phyloP scores from a whole-genome alignment of 2,113 vertebrate genomes.

The Loxodonta africana region DNA sequence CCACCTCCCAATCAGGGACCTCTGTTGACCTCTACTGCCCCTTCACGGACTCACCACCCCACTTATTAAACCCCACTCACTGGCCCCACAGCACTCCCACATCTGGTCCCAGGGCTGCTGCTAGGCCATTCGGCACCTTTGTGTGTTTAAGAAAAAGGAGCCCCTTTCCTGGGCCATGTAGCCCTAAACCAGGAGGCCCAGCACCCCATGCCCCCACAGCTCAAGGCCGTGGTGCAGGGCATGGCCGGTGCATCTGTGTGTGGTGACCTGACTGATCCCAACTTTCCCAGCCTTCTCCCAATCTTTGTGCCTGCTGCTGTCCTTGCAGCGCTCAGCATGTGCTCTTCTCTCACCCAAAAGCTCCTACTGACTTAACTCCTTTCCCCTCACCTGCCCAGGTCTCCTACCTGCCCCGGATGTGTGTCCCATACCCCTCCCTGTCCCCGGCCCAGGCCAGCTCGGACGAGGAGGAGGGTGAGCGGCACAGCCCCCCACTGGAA shows the following conservation, averaged over 20 bases:
- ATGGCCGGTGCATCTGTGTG: background rate
- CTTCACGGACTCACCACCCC: background rate
- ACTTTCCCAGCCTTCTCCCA: background rate
- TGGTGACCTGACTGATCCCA: background rate
- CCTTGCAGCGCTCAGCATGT: accelerated
- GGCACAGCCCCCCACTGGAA: slow-evolving; percentile 95
- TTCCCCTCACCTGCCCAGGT: slow-evolving; percentile 82
- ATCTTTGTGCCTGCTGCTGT: too few relatives aligned
- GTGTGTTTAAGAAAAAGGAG: background rate
- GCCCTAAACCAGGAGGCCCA: background rate
- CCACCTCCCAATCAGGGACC: background rate
- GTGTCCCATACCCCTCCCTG: slow-evolving; percentile 90
- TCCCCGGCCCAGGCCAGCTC: slow-evolving; percentile 93
- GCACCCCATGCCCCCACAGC: background rate
- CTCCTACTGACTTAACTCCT: background rate
- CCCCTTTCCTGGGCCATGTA: background rate
- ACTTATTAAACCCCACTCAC: background rate
- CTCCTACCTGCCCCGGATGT: slow-evolving; percentile 90
- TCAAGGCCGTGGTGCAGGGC: background rate
- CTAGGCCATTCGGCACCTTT: background rate
- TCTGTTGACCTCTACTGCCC: background rate
- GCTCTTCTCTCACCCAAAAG: background rate
- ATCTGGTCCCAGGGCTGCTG: background rate
- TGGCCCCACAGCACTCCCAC: too few relatives aligned
- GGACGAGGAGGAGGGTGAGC: slow-evolving; percentile 95